Percentiles rank a stretch among this genome's conserved stretches.
phyloP scores from a whole-genome alignment of 2,113 vertebrate genomes.

The Passer montanus region DNA sequence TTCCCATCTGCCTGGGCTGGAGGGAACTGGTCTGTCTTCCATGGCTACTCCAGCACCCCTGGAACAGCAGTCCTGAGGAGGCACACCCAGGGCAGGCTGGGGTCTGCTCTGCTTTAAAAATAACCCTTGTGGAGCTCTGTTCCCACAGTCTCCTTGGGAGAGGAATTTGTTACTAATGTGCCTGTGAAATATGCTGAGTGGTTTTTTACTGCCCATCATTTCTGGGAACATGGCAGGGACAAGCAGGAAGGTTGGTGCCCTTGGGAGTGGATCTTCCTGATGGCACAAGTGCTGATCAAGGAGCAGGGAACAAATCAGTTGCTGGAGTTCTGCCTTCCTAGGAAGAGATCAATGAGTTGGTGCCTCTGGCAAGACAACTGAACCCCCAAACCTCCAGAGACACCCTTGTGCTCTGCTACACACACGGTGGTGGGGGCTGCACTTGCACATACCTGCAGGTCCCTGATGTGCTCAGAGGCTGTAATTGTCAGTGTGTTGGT shows the following conservation, averaged over 20 bases:
- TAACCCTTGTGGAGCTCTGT: neutral
- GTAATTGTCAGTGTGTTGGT: neutral
- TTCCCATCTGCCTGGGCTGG: neutral
- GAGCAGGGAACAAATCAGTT: neutral
- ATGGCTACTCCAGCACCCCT: rapidly evolving
- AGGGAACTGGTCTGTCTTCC: neutral
- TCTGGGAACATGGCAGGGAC: neutral
- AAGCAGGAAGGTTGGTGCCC: neutral
- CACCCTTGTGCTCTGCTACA: neutral
- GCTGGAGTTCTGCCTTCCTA: neutral
- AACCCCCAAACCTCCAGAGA: neutral
- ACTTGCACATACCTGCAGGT: rapidly evolving
- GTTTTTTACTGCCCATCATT: neutral
- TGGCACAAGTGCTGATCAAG: neutral
- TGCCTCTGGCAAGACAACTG: neutral
- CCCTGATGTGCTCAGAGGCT: neutral
- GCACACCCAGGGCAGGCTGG: neutral
- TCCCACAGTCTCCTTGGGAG: neutral
- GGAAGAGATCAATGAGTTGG: neutral
- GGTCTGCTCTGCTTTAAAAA: neutral
- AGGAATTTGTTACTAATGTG: neutral
- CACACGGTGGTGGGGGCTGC: rapidly evolving
- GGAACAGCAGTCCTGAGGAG: neutral
- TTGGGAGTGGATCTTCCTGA: neutral
- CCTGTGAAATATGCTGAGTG: neutral